These are phyloP conservation scores for Atrichornis clamosus DNA, from an alignment of 2,113 vertebrate species.

Conservation along the genomic window DNA sequence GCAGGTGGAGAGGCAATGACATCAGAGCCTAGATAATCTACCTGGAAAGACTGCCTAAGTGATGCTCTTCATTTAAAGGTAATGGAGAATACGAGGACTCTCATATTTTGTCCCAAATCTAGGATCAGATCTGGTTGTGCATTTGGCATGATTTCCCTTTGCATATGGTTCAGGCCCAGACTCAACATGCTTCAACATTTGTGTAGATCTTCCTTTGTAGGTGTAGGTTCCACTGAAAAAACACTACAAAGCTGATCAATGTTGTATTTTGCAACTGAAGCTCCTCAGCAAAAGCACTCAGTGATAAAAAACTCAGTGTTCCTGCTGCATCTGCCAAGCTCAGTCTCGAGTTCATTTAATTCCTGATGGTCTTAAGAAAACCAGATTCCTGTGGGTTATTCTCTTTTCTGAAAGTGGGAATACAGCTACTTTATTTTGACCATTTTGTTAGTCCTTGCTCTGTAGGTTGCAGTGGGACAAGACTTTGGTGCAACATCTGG, in stretches of 20 bases:
- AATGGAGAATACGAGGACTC: not conserved
- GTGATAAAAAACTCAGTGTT: not conserved
- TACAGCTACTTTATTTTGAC: not conserved
- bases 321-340: not conserved
- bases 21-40: not conserved
- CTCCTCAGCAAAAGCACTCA: not conserved
- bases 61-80: not conserved
- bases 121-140: not conserved
- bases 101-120: not conserved
- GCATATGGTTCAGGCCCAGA: not conserved
- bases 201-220: not conserved
- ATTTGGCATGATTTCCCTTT: not conserved
- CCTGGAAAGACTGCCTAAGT: not conserved
- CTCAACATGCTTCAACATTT: not conserved
- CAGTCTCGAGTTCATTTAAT: rapidly evolving
- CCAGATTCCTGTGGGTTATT: not conserved
- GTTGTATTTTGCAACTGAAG: not conserved
- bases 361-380: not conserved
- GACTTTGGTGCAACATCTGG: not conserved
- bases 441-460: not conserved
- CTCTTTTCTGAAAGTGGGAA: not conserved
- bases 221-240: not conserved
- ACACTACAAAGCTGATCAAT: rapidly evolving
- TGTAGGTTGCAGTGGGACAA: not conserved
- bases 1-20: not conserved